Base-by-base conservation (phyloP, 2,797 vertebrate species). In the Odontamblyopus lacepedii region DNA sequence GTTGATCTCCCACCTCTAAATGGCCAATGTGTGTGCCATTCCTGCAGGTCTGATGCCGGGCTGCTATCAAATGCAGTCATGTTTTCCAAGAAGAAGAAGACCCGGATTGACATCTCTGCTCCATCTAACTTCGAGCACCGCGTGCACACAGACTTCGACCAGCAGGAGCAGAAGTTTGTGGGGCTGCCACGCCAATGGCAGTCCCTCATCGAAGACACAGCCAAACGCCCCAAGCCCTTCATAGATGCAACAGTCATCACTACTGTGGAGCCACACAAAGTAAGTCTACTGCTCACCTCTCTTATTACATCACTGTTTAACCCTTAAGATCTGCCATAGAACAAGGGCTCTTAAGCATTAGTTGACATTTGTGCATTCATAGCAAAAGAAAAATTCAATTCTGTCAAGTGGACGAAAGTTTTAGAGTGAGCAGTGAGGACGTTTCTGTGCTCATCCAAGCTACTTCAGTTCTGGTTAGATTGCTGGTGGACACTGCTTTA, bases 81-180 rank as follows among this genome's bases (percentile, higher is more conserved):
- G 97, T 99, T 99, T 85, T 93, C 92, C 82, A 98, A 98, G 85
- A 95, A 95, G 89, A 98, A 96, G 92, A 98, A 99, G 87, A 95
- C 96, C 75, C 95, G 96, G 1, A 88, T 98, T 13, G 96, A 98
- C 92, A 99, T 99, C 89, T 99, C 97, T 0, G 96, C 96, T 0
- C 97, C 97, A 0, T 98, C 96, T 26, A 98, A 99, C 88, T 98
- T 98, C 0, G 97, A 99, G 90, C 97, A 98, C 80, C 96, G 97
- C 0, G 97, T 98, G 5, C 97, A 98, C 84, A 98, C 97, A 0
- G 97, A 98, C 60, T 99, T 97, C 0, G 97, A 98, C 70, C 90
- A 96, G 73, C 94, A 95, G 4, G 96, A 98, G 89, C 97, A 98
- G 93, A 97, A 95, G 79, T 99, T 98, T 75, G 97, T 96, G 0